A percentile compares a stretch with the other conserved stretches of the same genome.
Conservation (phyloP, 2,888 invertebrate genomes). For the Rugalucina vietnamica region DNA sequence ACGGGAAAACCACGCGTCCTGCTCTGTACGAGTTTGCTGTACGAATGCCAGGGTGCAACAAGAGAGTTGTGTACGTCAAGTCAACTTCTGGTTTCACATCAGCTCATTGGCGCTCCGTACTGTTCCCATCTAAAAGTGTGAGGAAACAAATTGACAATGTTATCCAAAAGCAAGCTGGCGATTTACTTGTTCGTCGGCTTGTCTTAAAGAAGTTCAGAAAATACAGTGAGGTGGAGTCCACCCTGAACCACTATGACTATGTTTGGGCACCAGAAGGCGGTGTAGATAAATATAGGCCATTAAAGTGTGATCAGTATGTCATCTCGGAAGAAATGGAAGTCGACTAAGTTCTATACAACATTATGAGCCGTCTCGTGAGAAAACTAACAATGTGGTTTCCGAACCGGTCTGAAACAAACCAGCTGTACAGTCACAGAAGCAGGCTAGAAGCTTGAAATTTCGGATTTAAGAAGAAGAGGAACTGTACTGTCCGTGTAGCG, state of each 20-base stretch:
- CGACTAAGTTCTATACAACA: neutral
- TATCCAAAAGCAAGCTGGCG: slow-evolving; percentile 4
- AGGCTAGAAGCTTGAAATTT: no score
- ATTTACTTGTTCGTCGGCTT: slow-evolving; percentile 19
- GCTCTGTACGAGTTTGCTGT: slow-evolving; percentile 29
- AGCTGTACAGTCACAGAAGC: no score
- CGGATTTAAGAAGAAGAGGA: no score
- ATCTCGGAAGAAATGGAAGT: neutral
- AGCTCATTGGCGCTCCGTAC: neutral
- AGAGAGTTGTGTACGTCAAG: slow-evolving; percentile 7
- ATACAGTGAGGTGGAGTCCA: neutral
- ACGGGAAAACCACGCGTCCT: neutral
- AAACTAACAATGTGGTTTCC: no score
- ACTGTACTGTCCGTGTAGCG: no score
- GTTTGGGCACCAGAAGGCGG: neutral
- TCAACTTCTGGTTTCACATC: neutral
- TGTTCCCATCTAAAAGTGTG: neutral
- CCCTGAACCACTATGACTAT: slow-evolving; percentile 10
- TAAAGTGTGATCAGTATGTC: neutral
- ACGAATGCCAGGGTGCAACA: neutral
- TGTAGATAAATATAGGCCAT: neutral
- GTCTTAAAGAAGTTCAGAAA: neutral
- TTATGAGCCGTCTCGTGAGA: no score
- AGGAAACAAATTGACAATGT: slow-evolving; percentile 22
- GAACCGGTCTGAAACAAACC: no score